phyloP scores from a whole-genome alignment of 2,888 invertebrate species.

The Meiosimyza platycephala region DNA sequence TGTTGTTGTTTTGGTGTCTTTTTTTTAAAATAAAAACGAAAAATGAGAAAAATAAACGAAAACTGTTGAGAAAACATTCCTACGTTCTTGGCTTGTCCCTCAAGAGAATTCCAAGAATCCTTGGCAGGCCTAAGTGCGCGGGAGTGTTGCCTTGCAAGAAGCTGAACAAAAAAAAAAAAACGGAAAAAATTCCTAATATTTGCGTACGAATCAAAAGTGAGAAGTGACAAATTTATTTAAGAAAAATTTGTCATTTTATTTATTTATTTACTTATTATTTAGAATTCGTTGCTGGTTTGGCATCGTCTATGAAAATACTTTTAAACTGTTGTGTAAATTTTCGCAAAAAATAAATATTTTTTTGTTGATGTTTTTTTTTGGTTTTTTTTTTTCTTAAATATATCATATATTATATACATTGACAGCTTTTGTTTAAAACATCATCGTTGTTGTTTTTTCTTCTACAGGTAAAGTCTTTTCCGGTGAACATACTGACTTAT shows the following conservation, averaged over 20 bases:
- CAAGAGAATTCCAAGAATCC: constrained; percentile 20
- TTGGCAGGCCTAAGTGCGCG: neutral
- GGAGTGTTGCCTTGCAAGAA: constrained; percentile 6
- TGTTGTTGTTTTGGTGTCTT: constrained; percentile 27
- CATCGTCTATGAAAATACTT: no score
- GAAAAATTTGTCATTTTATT: constrained; percentile 13
- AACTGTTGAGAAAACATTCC: neutral
- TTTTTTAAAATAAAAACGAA: constrained; percentile 3
- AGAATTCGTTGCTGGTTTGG: neutral
- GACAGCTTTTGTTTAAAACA: no score
- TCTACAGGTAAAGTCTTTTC: no score
- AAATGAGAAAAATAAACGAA: no score
- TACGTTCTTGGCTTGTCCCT: neutral
- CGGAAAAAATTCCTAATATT: constrained; percentile 28
- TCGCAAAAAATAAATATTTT: neutral
- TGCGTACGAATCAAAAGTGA: constrained; percentile 44
- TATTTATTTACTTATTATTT: constrained; percentile 17
- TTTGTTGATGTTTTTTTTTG: neutral
- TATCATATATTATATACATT: no score
- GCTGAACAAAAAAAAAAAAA: no score
- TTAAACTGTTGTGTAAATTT: neutral
- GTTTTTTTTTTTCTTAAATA: no score
- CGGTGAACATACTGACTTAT: no score
- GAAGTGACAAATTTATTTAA: constrained; percentile 44
- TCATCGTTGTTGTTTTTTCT: no score